A percentile compares a stretch with the other conserved stretches of the same genome.
phyloP scores from a whole-genome alignment of 2,113 vertebrate genomes.

The Xenopus borealis region DNA sequence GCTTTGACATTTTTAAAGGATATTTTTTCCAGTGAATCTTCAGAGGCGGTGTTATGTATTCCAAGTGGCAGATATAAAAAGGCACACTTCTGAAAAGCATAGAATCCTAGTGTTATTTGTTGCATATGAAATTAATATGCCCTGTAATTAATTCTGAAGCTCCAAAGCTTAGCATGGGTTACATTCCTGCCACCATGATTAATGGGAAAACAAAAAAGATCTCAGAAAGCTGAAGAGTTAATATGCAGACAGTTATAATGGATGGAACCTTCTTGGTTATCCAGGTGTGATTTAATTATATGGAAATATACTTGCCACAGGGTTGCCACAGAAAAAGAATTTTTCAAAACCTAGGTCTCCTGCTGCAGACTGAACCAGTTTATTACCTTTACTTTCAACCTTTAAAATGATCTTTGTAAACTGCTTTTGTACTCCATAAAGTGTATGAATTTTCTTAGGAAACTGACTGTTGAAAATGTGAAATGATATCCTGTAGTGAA shows the following conservation, averaged over 20 bases:
- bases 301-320: slow-evolving; percentile 16
- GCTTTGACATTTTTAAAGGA: neutral
- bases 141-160: slow-evolving; percentile 6
- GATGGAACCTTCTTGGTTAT: slow-evolving; percentile 2
- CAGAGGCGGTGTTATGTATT: neutral
- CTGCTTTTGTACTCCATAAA: neutral
- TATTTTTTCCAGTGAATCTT: neutral
- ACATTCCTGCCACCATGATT: slow-evolving; percentile 16
- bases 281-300: slow-evolving; percentile 20
- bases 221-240: slow-evolving; percentile 14
- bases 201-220: slow-evolving; percentile 11
- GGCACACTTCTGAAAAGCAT: neutral
- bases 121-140: slow-evolving; percentile 4
- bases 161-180: slow-evolving; percentile 1
- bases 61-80: neutral
- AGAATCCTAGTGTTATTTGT: neutral
- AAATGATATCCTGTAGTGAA: neutral
- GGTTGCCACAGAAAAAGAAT: slow-evolving; percentile 6
- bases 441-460: neutral
- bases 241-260: slow-evolving; percentile 19
- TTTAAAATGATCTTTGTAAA: slow-evolving; percentile 5
- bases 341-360: neutral
- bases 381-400: neutral
- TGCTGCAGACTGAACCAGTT: slow-evolving; percentile 4
- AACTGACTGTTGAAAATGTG: neutral